Base-by-base conservation (phyloP, 2,888 invertebrate genomes). In the Nezara viridula region DNA sequence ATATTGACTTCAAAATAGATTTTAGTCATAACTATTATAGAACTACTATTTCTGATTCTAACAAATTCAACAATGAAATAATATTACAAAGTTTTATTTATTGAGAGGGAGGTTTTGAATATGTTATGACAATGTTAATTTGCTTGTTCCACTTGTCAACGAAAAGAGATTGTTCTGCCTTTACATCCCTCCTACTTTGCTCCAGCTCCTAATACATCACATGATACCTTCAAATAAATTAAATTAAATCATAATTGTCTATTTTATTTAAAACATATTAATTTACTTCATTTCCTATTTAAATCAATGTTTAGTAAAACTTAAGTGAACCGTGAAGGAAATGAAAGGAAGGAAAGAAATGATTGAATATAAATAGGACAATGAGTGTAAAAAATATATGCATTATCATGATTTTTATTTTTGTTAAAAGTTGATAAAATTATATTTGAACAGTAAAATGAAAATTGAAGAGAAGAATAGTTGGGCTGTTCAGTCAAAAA, bases 81-180 rank as follows among this genome's bases (percentile, higher is more conserved):
- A 37, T 21, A 73, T 19, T 37, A 7, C 14, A 27, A 73, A 32
- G 19, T 37, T 37, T 32, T 73, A 73, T 73, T 81, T 81, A 81
- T 81, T 81, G 7, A 81, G 81, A 81, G 12, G 24, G 44, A 81
- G 81, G n/a, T 81, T 47, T 81, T 81, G 44, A 44, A 44, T 44
- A 81, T n/a, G 32, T 44, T n/a, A 47, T 81, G 44, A 47, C 21
- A 12, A 81, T 44, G 12, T 81, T 44, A 44, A 81, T 81, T 81
- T 81, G n/a, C 81, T 81, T 81, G 81, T 81, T 81, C 81, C 81
- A 81, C 44, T 81, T 81, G n/a, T 81, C n/a, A 16, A 81, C n/a
- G 24, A 44, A 40, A 81, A 81, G 81, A 47, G 44, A 44, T n/a
- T 81, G 44, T n/a, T 81, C 81, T 5, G 81, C 44, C 40, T 81